Percentiles rank a stretch among this genome's conserved stretches.
Conservation (phyloP, 2,113 vertebrate genomes). For the Varanus salvator region DNA sequence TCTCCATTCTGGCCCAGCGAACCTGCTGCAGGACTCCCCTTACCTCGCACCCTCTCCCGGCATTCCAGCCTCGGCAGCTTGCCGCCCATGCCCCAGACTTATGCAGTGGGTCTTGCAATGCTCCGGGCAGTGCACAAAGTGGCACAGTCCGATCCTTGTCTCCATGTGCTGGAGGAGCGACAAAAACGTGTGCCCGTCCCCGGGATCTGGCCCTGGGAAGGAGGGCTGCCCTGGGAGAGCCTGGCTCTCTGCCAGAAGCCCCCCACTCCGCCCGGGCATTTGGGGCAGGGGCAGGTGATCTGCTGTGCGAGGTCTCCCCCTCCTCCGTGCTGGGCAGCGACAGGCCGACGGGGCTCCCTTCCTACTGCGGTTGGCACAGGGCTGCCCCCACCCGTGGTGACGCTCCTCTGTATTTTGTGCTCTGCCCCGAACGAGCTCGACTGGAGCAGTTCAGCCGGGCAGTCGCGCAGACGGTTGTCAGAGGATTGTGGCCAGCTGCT, state of each 20-base stretch:
- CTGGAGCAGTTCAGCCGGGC: rapidly evolving
- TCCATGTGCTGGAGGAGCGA: too few species aligned
- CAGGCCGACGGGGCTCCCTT: neutral
- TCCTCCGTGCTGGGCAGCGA: neutral
- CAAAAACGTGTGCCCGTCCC: neutral
- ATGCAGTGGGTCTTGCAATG: neutral
- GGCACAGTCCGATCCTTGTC: neutral
- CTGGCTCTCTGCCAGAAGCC: too few species aligned
- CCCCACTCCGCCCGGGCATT: neutral
- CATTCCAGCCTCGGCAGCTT: too few species aligned
- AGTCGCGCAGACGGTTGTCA: too few species aligned
- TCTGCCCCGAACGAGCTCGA: rapidly evolving
- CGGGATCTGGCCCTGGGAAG: neutral
- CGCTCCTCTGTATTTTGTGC: neutral
- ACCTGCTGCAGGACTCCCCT: too few species aligned
- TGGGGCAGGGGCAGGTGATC: too few species aligned
- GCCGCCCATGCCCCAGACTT: too few species aligned
- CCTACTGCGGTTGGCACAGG: too few species aligned
- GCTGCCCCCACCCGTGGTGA: too few species aligned
- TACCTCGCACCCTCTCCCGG: too few species aligned
- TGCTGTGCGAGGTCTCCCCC: neutral
- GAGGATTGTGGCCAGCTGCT: rapidly evolving
- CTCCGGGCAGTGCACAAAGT: neutral
- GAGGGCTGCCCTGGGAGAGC: neutral
- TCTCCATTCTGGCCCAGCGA: too few species aligned